These are phyloP conservation scores for Beris chalybata DNA, from an alignment of 2,888 invertebrate species.

Conservation along the genomic window DNA sequence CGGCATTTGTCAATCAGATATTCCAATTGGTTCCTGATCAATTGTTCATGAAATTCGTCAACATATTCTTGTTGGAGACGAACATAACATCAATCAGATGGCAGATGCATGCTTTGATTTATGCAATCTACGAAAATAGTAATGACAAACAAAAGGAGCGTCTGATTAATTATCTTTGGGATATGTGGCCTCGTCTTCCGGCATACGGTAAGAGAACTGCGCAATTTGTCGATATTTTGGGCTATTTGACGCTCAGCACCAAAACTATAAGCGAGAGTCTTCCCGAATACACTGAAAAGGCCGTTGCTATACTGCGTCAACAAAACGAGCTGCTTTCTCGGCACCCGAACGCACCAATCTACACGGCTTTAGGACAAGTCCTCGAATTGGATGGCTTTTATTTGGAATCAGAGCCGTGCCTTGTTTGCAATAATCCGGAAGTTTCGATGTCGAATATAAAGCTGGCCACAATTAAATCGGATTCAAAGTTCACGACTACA, in stretches of 20 bases:
- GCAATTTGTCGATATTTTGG: conserved; percentile 94
- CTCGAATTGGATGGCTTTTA: conserved; percentile 96
- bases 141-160: conserved; percentile 74
- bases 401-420: conserved; percentile 94
- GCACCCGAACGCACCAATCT: conserved; percentile 93
- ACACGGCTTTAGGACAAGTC: conserved; percentile 88
- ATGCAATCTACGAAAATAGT: conserved; percentile 85
- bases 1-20: conserved; percentile 69
- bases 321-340: conserved; percentile 87
- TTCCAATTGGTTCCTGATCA: conserved; percentile 63
- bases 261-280: conserved; percentile 67
- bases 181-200: conserved; percentile 86
- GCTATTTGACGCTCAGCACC: conserved; percentile 90
- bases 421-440: conserved; percentile 97
- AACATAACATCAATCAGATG: conserved; percentile 91
- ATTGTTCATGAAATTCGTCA: conserved; percentile 68
- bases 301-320: conserved; percentile 80
- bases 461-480: conserved; percentile 89
- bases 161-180: conserved; percentile 84
- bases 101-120: conserved; percentile 89
- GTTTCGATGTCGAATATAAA: conserved; percentile 89
- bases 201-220: conserved; percentile 91
- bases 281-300: conserved; percentile 81
- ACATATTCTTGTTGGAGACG: conserved; percentile 89
- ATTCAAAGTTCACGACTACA: conserved; percentile 97